Conservation (phyloP, 2,113 vertebrate species). For the Zingel zingel region DNA sequence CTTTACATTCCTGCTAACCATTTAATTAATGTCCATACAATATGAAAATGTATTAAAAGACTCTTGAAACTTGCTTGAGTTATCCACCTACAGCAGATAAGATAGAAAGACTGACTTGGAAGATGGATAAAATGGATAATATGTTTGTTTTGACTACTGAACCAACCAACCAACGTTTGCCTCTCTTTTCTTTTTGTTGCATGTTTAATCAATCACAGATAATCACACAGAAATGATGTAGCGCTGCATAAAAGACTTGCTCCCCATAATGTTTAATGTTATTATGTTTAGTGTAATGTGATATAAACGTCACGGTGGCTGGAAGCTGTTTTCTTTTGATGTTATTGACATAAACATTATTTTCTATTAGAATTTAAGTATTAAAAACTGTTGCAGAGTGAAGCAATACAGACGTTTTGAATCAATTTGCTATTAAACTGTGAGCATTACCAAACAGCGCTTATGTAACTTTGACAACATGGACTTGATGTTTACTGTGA, state of each 20-base stretch:
- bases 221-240: not conserved
- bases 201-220: not conserved
- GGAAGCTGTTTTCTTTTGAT: slow-evolving; percentile 2
- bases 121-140: not conserved
- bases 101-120: not conserved
- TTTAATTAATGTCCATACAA: not conserved
- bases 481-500: slow-evolving; percentile 12
- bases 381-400: not conserved
- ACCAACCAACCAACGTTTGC: not conserved
- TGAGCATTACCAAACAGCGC: not conserved
- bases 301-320: not conserved
- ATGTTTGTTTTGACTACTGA: not conserved
- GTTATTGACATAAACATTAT: not conserved
- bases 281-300: too few species aligned
- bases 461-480: not conserved
- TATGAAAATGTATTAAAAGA: not conserved
- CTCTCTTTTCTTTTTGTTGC: not conserved
- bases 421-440: slow-evolving; percentile 9
- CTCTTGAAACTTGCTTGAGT: not conserved
- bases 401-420: not conserved
- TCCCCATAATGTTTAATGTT: not conserved
- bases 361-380: not conserved
- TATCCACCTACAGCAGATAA: not conserved
- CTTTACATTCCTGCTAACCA: not conserved
- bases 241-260: not conserved